These are phyloP conservation scores for Danio tinwini DNA, from an alignment of 2,797 vertebrate genomes.

Conservation along the genomic window DNA sequence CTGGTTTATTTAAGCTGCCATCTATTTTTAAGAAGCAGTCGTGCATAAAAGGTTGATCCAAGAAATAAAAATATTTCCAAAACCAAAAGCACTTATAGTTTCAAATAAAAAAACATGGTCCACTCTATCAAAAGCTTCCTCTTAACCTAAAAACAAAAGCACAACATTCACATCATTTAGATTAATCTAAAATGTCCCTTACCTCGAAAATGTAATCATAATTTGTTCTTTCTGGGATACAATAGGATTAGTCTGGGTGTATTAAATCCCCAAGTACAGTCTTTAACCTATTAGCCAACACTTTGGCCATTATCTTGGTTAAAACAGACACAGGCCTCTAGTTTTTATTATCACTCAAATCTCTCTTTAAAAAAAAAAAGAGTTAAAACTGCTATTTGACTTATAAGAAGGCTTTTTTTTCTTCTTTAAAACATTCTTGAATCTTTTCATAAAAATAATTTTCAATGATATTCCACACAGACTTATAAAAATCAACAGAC, in stretches of 20 bases:
- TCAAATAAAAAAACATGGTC: not conserved
- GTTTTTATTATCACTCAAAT: not conserved
- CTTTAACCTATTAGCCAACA: not conserved
- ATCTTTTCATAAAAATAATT: not conserved
- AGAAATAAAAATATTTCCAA: not conserved
- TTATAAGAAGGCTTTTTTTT: conserved; percentile 5
- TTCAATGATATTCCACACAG: not conserved
- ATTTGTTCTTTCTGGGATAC: no score
- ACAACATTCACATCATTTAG: not conserved
- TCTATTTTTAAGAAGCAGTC: conserved; percentile 3
- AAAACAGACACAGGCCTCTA: conserved; percentile 5
- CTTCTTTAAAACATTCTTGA: conserved; percentile 5
- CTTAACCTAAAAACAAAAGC: not conserved
- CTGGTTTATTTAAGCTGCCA: not conserved
- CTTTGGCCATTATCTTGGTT: not conserved
- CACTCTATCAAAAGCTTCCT: not conserved
- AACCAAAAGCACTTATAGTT: not conserved
- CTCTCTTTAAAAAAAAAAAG: not conserved
- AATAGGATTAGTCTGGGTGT: no score
- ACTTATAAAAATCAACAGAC: not conserved
- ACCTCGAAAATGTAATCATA: no score
- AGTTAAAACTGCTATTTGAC: not conserved
- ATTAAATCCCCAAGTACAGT: not conserved
- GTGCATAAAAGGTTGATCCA: not conserved
- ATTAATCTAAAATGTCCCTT: no score